These are phyloP conservation scores for Bombus affinis DNA, from an alignment of 1,140 invertebrate species.

Conservation along the genomic window DNA sequence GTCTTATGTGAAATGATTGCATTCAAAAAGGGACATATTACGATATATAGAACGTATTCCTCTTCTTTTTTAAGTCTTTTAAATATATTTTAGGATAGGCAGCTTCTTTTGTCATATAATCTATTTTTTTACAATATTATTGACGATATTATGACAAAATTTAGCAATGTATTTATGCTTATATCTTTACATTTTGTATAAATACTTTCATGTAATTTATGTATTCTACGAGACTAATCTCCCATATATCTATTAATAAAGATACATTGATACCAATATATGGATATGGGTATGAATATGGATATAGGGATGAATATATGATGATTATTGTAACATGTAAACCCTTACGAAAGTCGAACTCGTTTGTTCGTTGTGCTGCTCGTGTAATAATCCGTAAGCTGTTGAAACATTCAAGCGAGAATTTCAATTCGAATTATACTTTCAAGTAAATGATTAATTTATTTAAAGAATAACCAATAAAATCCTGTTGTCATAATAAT, in stretches of 20 bases:
- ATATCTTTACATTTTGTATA: neutral
- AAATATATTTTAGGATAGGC: neutral
- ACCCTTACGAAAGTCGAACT: neutral
- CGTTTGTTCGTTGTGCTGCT: constrained; percentile 6
- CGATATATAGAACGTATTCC: neutral
- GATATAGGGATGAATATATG: neutral
- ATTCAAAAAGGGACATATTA: neutral
- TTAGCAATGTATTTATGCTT: neutral
- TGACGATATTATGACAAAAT: neutral
- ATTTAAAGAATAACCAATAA: neutral
- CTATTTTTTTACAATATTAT: neutral
- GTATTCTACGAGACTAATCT: neutral
- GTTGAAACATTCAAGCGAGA: neutral
- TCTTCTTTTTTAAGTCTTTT: neutral
- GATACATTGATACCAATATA: neutral
- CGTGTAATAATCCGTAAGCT: neutral
- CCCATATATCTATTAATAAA: neutral
- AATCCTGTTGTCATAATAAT: neutral
- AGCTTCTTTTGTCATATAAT: neutral
- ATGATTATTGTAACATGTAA: neutral
- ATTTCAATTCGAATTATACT: neutral
- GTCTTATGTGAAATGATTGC: neutral
- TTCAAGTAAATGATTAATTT: neutral
- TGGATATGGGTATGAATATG: neutral
- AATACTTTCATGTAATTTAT: neutral